Evolutionary conservation across 2,888 invertebrate genomes (phyloP).

Genomic region (Eupithecia exiguata): DNA sequence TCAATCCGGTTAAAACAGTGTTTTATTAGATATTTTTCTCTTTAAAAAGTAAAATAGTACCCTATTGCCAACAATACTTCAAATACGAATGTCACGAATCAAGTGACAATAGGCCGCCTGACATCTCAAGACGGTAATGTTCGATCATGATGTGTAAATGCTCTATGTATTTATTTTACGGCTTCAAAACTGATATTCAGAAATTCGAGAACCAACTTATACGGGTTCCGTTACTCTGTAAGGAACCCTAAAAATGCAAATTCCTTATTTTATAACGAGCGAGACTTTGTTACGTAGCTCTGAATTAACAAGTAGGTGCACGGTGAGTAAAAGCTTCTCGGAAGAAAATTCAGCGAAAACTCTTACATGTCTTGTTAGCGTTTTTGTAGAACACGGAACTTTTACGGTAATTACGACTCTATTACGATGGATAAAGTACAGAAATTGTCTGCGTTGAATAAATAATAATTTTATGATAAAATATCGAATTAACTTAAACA

Average conservation of each 20-base stretch:
- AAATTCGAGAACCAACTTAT: neutral
- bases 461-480: neutral
- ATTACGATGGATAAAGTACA: neutral
- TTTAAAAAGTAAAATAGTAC: too few relatives aligned
- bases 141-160: neutral
- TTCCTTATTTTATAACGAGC: slow-evolving; percentile 7
- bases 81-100: too few relatives aligned
- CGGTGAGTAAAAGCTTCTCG: neutral
- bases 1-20: too few relatives aligned
- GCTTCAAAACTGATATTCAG: neutral
- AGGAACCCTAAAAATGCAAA: slow-evolving; percentile 6
- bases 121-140: neutral
- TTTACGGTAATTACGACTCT: neutral
- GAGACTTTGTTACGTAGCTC: slow-evolving; percentile 3
- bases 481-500: too few relatives aligned
- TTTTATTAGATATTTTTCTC: too few relatives aligned
- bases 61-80: too few relatives aligned
- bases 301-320: neutral
- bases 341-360: neutral
- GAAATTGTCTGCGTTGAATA: neutral
- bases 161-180: neutral
- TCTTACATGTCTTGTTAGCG: neutral
- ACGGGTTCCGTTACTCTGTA: neutral
- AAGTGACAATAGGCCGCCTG: too few relatives aligned
- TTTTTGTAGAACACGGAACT: neutral